Evolutionary conservation across 1,140 invertebrate genomes (phyloP).

Genomic region (Drosophila triauraria): DNA sequence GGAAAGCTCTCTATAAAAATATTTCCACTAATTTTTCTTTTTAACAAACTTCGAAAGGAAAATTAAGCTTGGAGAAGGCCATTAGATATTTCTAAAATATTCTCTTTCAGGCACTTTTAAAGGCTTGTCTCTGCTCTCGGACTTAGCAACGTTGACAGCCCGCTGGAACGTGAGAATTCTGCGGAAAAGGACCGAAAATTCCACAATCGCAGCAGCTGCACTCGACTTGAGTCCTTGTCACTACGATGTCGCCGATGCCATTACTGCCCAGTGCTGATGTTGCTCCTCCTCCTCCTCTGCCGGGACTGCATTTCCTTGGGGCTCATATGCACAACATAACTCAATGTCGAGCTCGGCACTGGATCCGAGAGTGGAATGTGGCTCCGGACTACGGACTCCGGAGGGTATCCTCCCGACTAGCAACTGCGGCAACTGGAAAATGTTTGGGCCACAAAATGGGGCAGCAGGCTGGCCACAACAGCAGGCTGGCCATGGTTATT

Average conservation of each 20-base stretch:
- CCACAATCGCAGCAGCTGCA: slow-evolving; percentile 40
- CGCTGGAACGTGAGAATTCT: slow-evolving; percentile 4
- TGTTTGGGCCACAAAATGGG: slow-evolving; percentile 27
- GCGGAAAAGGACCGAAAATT: slow-evolving; percentile 18
- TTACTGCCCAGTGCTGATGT: slow-evolving; percentile 31
- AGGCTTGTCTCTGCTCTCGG: neutral
- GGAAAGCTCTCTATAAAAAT: no score
- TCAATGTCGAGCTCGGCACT: slow-evolving; percentile 54
- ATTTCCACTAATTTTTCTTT: no score
- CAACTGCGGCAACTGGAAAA: slow-evolving; percentile 24
- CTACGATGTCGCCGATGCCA: slow-evolving; percentile 24
- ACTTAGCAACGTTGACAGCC: neutral
- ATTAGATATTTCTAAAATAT: neutral
- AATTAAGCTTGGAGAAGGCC: neutral
- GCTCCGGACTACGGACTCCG: slow-evolving; percentile 29
- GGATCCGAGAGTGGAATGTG: slow-evolving; percentile 10
- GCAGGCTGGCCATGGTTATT: slow-evolving; percentile 76
- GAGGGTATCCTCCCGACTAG: neutral
- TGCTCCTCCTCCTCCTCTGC: slow-evolving; percentile 15
- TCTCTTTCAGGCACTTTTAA: neutral
- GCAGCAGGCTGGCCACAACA: slow-evolving; percentile 26
- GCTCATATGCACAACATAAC: slow-evolving; percentile 66
- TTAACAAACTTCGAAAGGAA: no score
- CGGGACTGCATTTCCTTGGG: slow-evolving; percentile 62
- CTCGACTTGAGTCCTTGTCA: slow-evolving; percentile 32